These are phyloP conservation scores for Tupaia chinensis DNA, from an alignment of 2,113 vertebrate species.

Conservation along the genomic window DNA sequence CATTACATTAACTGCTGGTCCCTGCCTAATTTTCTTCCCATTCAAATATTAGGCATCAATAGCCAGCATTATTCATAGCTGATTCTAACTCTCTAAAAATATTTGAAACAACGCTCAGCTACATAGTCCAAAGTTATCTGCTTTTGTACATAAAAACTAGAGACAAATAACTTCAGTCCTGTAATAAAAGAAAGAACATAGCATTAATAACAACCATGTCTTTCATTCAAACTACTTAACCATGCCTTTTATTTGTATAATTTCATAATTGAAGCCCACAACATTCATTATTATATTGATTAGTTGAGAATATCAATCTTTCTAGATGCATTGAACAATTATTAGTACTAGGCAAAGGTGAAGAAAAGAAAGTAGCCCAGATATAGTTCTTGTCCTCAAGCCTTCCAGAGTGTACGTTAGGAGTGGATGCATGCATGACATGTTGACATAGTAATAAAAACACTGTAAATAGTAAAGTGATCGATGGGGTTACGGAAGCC, in stretches of 20 bases:
- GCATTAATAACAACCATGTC: background rate
- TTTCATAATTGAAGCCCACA: background rate
- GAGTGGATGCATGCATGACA: background rate
- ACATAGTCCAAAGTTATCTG: conserved; percentile 4
- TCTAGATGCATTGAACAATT: background rate
- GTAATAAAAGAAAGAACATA: background rate
- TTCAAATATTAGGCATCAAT: background rate
- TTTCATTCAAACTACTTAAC: conserved; percentile 24
- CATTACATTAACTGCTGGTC: too few species aligned
- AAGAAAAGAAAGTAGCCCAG: background rate
- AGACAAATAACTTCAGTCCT: background rate
- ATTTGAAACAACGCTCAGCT: background rate
- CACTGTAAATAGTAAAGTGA: background rate
- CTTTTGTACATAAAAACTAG: background rate
- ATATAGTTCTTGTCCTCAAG: background rate
- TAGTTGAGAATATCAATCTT: background rate
- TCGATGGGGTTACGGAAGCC: background rate
- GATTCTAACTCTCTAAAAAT: background rate
- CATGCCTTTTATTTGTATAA: background rate
- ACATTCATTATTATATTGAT: background rate
- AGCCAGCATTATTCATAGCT: background rate
- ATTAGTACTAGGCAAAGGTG: background rate
- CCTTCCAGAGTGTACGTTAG: background rate
- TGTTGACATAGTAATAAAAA: background rate
- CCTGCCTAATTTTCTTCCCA: background rate